phyloP scores from a whole-genome alignment of 2,888 invertebrate genomes.

The Onthophagus sagittarius region DNA sequence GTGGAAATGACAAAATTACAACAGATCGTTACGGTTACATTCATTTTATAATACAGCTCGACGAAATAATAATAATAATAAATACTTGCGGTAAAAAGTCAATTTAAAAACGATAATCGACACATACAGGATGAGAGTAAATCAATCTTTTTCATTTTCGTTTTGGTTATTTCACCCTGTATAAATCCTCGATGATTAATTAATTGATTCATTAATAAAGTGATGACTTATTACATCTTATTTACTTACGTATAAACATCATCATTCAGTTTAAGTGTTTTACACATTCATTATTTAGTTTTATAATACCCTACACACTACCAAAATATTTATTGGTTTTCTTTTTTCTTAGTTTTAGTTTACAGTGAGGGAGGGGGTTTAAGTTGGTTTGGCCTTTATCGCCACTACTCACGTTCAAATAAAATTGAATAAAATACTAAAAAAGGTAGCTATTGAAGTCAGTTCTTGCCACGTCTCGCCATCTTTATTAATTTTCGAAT shows the following conservation, averaged over 20 bases:
- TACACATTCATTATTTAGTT: conserved; percentile 42
- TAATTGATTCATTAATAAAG: conserved; percentile 26
- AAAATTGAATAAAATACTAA: conserved; percentile 41
- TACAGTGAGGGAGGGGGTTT: conserved; percentile 23
- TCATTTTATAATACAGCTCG: conserved; percentile 4
- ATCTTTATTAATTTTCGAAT: no score
- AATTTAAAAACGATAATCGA: background rate
- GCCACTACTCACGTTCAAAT: conserved; percentile 46
- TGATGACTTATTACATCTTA: conserved; percentile 33
- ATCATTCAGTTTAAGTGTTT: conserved; percentile 34
- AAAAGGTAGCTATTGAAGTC: conserved; percentile 31
- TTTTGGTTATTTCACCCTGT: conserved; percentile 19
- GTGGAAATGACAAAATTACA: conserved; percentile 18
- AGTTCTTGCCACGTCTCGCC: background rate
- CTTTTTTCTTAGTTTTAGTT: background rate
- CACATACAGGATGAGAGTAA: background rate
- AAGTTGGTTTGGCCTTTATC: conserved; percentile 39
- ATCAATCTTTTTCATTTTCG: background rate
- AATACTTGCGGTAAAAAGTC: conserved; percentile 1
- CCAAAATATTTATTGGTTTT: no score
- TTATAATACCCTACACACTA: background rate
- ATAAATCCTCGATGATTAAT: conserved; percentile 18
- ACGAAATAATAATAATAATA: no score
- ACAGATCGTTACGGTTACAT: conserved; percentile 15
- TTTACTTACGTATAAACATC: conserved; percentile 31